These are phyloP conservation scores for Calyptomena viridis DNA, from an alignment of 2,113 vertebrate genomes.

Conservation along the genomic window DNA sequence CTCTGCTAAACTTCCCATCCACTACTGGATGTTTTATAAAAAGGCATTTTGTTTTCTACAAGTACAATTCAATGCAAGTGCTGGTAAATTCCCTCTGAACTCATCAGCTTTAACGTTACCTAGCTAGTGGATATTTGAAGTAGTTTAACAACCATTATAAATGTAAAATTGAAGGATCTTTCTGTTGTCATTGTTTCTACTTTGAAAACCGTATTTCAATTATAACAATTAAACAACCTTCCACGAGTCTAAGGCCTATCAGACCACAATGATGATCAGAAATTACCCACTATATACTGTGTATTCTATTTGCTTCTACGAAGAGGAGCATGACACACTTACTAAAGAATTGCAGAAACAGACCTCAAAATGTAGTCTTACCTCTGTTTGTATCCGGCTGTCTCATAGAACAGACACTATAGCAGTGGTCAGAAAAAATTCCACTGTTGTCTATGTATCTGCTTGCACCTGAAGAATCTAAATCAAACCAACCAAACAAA, in stretches of 20 bases:
- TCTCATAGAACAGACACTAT: slow-evolving; percentile 81
- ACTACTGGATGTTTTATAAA: background rate
- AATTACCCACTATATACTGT: background rate
- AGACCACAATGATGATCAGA: background rate
- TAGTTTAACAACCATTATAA: background rate
- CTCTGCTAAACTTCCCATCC: background rate
- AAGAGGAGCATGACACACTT: background rate
- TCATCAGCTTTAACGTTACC: background rate
- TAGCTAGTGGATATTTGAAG: background rate
- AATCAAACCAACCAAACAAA: background rate
- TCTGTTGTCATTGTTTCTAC: background rate
- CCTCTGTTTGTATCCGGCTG: slow-evolving; percentile 78
- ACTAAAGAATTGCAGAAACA: background rate
- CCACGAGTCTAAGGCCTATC: background rate
- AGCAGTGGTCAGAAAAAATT: slow-evolving; percentile 83
- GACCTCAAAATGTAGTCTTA: background rate
- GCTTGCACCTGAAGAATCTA: slow-evolving; percentile 76
- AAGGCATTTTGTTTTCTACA: background rate
- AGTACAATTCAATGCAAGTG: background rate
- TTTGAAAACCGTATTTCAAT: background rate
- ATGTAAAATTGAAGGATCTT: background rate
- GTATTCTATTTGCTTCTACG: background rate
- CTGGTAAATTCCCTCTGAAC: background rate
- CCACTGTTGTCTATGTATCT: slow-evolving; percentile 81
- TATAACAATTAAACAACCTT: background rate